Evolutionary conservation across 2,113 vertebrate species (phyloP).

Genomic region (Zosterops lateralis): DNA sequence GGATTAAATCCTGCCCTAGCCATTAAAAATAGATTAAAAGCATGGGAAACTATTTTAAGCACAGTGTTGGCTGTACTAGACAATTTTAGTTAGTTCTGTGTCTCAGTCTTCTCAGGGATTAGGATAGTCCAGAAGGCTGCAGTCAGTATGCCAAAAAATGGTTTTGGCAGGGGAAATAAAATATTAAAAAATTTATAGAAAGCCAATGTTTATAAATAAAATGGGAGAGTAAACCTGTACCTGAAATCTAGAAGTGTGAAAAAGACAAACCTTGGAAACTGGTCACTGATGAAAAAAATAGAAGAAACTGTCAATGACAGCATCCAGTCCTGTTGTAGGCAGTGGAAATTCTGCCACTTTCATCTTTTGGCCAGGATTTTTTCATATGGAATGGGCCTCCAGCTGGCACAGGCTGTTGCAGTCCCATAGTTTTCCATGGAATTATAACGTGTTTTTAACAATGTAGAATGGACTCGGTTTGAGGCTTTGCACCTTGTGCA

Average conservation of each 20-base stretch:
- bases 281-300: constrained; percentile 1
- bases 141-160: constrained; percentile 66
- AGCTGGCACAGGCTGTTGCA: background rate
- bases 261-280: constrained; percentile 44
- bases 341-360: constrained; percentile 10
- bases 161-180: constrained; percentile 64
- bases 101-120: constrained; percentile 77
- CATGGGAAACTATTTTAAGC: constrained; percentile 73
- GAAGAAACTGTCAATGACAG: background rate
- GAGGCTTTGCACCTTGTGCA: background rate
- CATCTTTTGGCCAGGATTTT: background rate
- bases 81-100: constrained; percentile 73
- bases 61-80: constrained; percentile 73
- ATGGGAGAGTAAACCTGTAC: constrained; percentile 57
- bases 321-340: background rate
- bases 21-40: constrained; percentile 74
- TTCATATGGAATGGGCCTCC: background rate
- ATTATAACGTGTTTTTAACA: background rate
- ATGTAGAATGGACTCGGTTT: background rate
- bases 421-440: background rate
- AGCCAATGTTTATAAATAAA: constrained; percentile 68
- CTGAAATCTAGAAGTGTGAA: constrained; percentile 34
- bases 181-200: constrained; percentile 70
- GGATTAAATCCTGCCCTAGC: constrained; percentile 68
- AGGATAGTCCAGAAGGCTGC: constrained; percentile 78